Evolutionary conservation across 2,113 vertebrate genomes (phyloP).

Genomic region (Clupea harengus): DNA sequence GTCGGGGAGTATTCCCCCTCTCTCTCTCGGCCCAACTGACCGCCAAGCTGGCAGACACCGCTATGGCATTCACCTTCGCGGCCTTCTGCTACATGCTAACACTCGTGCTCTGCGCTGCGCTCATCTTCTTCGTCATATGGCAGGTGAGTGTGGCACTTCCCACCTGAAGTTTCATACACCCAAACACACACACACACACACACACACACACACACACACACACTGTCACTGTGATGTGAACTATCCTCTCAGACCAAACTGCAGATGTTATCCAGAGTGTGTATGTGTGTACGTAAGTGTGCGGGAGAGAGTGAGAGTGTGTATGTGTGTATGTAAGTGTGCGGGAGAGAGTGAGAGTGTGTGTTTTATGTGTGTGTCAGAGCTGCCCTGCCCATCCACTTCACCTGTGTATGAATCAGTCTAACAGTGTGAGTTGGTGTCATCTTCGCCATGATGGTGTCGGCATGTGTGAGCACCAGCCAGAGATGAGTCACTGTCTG

Average conservation of each 20-base stretch:
- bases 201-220: not conserved
- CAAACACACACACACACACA: not conserved
- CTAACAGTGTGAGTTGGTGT: not conserved
- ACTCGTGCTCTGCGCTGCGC: constrained; percentile 89
- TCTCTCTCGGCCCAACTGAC: constrained; percentile 53
- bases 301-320: not conserved
- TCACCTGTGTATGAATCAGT: not conserved
- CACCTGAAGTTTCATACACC: not conserved
- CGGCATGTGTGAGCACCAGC: not conserved
- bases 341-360: not conserved
- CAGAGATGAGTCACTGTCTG: not conserved
- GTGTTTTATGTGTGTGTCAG: not conserved
- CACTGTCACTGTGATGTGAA: constrained; percentile 14
- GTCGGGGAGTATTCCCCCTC: constrained; percentile 38
- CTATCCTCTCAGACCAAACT: constrained; percentile 19
- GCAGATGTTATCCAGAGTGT: not conserved
- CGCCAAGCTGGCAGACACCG: constrained; percentile 66
- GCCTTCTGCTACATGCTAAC: constrained; percentile 99
- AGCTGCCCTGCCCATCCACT: not conserved
- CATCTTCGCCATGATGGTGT: not conserved
- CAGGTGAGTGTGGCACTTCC: constrained; percentile 78
- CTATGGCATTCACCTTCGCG: constrained; percentile 96
- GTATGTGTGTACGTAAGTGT: not conserved
- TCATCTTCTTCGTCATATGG: constrained; percentile 99
- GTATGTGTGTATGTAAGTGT: not conserved